Conservation (phyloP, 2,797 vertebrate species). For the Pseudopleuronectes americanus region DNA sequence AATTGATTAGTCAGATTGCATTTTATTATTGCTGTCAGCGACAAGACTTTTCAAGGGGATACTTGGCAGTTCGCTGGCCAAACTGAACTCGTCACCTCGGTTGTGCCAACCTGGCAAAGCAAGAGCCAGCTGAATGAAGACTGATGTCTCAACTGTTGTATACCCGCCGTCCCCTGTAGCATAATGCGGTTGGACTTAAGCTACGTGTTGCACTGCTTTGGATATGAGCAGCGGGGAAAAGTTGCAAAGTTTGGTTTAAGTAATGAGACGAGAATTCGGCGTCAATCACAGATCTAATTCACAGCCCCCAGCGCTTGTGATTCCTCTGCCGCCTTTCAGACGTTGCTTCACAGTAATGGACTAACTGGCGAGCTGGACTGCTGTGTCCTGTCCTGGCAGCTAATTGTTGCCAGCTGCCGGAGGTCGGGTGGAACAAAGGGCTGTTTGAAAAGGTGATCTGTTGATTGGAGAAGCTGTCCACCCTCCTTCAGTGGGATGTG, state of each 20-base stretch:
- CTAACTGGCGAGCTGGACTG: constrained; percentile 72
- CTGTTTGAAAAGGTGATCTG: constrained; percentile 85
- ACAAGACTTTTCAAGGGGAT: constrained; percentile 83
- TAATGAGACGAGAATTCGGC: constrained; percentile 31
- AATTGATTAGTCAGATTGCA: constrained; percentile 84
- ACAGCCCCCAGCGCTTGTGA: constrained; percentile 45
- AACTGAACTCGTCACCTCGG: constrained; percentile 54
- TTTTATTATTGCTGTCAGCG: constrained; percentile 85
- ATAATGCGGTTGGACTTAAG: constrained; percentile 10
- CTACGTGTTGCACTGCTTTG: constrained; percentile 5
- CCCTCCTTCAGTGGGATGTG: constrained; percentile 80
- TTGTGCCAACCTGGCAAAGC: constrained; percentile 59
- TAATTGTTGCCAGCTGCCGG: constrained; percentile 86
- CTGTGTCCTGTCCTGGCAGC: constrained; percentile 78
- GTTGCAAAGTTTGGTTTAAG: constrained; percentile 20
- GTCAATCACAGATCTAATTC: constrained; percentile 57
- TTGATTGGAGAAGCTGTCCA: constrained; percentile 79
- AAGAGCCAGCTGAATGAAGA: constrained; percentile 16
- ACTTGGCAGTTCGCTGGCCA: constrained; percentile 60
- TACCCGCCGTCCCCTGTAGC: not conserved
- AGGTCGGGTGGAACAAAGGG: constrained; percentile 78
- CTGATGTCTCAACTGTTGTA: not conserved
- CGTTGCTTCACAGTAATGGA: constrained; percentile 62
- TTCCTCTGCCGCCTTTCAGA: constrained; percentile 60
- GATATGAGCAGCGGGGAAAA: constrained; percentile 3